Conservation (phyloP, 92 coral and sea anemone genomes). For the Blastomussa wellsi region DNA sequence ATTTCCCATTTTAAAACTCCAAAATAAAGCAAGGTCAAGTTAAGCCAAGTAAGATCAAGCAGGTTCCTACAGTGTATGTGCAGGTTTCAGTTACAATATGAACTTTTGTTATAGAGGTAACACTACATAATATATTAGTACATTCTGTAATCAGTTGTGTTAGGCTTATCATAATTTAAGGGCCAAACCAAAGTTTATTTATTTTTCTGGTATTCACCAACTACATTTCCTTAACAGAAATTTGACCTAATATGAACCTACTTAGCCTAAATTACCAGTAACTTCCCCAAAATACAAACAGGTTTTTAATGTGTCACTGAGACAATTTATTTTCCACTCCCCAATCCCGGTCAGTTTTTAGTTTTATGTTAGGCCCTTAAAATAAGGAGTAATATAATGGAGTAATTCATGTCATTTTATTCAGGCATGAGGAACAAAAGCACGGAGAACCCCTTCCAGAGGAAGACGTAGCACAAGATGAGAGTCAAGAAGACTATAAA, state of each 20-base stretch:
- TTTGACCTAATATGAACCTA: neutral
- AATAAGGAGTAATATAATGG: constrained; percentile 7
- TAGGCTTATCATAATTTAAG: no score
- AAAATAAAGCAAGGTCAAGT: no score
- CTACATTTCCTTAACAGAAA: no score
- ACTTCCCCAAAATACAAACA: neutral
- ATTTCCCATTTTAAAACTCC: no score
- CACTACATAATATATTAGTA: no score
- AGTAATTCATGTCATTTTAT: neutral
- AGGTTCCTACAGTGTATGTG: no score
- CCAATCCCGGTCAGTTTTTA: constrained; percentile 18
- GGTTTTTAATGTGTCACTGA: neutral
- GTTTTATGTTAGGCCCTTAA: neutral
- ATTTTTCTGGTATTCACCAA: neutral
- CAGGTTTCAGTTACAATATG: no score
- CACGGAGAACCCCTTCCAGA: constrained; percentile 50
- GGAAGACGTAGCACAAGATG: neutral
- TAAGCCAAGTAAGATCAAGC: no score
- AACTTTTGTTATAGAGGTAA: no score
- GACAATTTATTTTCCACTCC: neutral
- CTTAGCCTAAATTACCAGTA: neutral
- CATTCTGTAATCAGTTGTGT: no score
- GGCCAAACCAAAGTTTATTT: no score
- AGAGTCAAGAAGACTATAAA: neutral
- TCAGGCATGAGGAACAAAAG: constrained; percentile 48